These are phyloP conservation scores for Megaptera novaeangliae DNA, from an alignment of 2,113 vertebrate genomes.

Conservation along the genomic window DNA sequence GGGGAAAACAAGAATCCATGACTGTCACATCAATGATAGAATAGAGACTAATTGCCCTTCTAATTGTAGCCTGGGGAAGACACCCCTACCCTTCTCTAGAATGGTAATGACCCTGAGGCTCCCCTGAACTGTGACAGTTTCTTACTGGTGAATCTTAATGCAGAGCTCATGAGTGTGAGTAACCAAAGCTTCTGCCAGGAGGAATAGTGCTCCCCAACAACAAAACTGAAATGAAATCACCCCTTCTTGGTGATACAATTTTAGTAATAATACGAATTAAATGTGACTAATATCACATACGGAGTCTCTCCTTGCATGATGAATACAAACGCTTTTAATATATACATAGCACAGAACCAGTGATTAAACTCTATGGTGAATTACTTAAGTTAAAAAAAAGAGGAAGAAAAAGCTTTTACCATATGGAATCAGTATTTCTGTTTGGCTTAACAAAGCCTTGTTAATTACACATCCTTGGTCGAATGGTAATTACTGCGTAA, in stretches of 20 bases:
- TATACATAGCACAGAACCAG: constrained; percentile 13
- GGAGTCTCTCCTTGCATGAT: constrained; percentile 10
- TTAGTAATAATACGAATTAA: constrained; percentile 53
- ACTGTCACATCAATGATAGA: background rate
- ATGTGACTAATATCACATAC: constrained; percentile 40
- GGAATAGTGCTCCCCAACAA: constrained; percentile 4
- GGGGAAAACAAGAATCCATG: background rate
- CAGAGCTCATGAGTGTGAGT: constrained; percentile 18
- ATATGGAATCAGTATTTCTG: constrained; percentile 71
- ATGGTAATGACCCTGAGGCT: background rate
- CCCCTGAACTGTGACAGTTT: background rate
- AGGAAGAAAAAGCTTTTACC: constrained; percentile 33
- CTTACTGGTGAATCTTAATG: constrained; percentile 21
- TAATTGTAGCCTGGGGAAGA: background rate
- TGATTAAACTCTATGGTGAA: constrained; percentile 51
- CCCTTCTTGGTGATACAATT: constrained; percentile 46
- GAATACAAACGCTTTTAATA: constrained; percentile 56
- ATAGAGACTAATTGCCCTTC: background rate
- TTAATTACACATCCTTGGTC: constrained; percentile 66
- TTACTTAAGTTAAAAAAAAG: constrained; percentile 48
- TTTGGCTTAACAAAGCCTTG: constrained; percentile 75
- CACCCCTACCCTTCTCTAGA: background rate
- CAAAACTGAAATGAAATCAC: constrained; percentile 11
- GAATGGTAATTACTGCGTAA: constrained; percentile 39
- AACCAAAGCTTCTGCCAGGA: constrained; percentile 11